Evolutionary conservation across 1,140 invertebrate species (phyloP).

Genomic region (Drosophila fuyamai): DNA sequence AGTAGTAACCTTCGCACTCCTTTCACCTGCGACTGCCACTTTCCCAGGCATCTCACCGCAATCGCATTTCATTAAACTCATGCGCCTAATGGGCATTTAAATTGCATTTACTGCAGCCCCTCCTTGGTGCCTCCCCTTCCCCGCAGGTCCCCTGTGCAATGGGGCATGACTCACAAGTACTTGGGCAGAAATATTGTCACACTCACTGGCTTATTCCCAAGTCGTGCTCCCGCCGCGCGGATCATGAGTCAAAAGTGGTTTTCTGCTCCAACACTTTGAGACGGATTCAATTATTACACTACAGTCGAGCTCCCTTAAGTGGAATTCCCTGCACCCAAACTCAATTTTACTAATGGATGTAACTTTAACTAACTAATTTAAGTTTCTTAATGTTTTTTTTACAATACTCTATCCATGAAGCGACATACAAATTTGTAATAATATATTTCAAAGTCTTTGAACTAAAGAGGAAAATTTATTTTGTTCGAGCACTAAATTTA

Average conservation of each 20-base stretch:
- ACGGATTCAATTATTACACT: conserved; percentile 28
- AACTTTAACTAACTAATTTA: background rate
- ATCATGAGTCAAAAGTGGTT: conserved; percentile 62
- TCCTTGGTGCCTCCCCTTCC: background rate
- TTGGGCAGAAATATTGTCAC: conserved; percentile 46
- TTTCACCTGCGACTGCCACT: conserved; percentile 33
- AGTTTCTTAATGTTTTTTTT: too few relatives aligned
- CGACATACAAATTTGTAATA: too few relatives aligned
- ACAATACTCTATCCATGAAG: too few relatives aligned
- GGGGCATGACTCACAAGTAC: conserved; percentile 66
- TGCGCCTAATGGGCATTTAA: conserved; percentile 70
- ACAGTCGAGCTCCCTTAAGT: conserved; percentile 8
- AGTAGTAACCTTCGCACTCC: background rate
- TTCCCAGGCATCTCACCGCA: conserved; percentile 47
- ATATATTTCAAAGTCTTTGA: too few relatives aligned
- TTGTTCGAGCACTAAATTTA: too few relatives aligned
- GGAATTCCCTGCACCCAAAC: background rate
- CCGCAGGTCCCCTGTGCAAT: conserved; percentile 43
- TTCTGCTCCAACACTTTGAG: conserved; percentile 38
- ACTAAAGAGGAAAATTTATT: too few relatives aligned
- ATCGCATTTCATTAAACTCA: conserved; percentile 51
- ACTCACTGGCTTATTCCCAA: conserved; percentile 53
- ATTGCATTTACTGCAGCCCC: conserved; percentile 51
- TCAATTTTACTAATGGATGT: background rate
- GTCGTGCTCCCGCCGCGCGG: conserved; percentile 24